These are phyloP conservation scores for Drosophila burlai DNA, from an alignment of 1,140 invertebrate species.

Conservation along the genomic window DNA sequence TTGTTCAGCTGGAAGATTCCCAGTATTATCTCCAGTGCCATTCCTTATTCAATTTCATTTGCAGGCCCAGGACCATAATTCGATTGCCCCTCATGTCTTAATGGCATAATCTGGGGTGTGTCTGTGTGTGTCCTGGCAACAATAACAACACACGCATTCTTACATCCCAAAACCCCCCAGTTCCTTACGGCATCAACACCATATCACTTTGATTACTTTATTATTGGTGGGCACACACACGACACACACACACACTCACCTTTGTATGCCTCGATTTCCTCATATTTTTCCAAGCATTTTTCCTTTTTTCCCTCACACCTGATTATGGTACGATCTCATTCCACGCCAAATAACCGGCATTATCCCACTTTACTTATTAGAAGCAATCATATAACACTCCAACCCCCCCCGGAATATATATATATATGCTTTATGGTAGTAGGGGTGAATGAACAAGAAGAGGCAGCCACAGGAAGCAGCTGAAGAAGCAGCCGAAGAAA, in stretches of 20 bases:
- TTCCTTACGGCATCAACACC: conserved; percentile 60
- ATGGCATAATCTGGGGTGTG: conserved; percentile 67
- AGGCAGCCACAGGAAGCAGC: conserved; percentile 26
- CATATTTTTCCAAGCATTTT: conserved; percentile 14
- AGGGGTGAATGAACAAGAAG: background rate
- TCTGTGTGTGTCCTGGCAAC: conserved; percentile 60
- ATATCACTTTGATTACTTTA: conserved; percentile 83
- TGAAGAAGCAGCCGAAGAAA: conserved; percentile 42
- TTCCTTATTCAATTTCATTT: conserved; percentile 48
- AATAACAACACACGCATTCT: conserved; percentile 49
- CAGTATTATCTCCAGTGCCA: conserved; percentile 5
- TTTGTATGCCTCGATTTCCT: conserved; percentile 23
- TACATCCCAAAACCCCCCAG: conserved; percentile 1
- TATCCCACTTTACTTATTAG: conserved; percentile 79
- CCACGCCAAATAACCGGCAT: conserved; percentile 20
- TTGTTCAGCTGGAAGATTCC: conserved; percentile 28
- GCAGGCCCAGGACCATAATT: conserved; percentile 54
- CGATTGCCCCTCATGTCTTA: conserved; percentile 69
- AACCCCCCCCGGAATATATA: background rate
- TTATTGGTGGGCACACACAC: conserved; percentile 68
- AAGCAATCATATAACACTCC: conserved; percentile 71
- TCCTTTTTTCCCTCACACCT: conserved; percentile 1
- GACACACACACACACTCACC: conserved; percentile 12
- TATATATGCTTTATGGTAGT: background rate
- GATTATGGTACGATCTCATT: conserved; percentile 1